phyloP scores from a whole-genome alignment of 2,113 vertebrate genomes.

The Cephalophus harveyi region DNA sequence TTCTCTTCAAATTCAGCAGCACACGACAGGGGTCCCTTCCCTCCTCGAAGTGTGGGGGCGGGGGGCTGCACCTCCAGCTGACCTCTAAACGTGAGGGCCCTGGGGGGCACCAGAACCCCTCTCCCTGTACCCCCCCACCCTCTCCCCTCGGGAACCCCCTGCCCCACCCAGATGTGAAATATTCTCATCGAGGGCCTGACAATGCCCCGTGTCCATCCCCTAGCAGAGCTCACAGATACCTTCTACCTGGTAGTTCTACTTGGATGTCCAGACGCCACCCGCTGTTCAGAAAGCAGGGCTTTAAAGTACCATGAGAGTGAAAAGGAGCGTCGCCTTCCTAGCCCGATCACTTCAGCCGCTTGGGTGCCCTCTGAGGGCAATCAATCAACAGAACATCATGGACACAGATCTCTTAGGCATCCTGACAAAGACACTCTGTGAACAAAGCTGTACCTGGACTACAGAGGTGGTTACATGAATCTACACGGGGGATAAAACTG shows the following conservation, averaged over 20 bases:
- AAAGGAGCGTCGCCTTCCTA: neutral
- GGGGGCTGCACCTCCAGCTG: neutral
- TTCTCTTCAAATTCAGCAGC: neutral
- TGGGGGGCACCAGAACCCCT: too few relatives aligned
- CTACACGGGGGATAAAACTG: neutral
- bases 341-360: neutral
- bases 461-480: neutral
- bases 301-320: neutral
- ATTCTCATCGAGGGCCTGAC: accelerated
- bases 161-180: neutral
- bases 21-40: neutral
- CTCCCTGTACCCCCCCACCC: neutral
- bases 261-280: neutral
- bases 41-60: neutral
- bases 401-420: neutral
- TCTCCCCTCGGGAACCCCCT: neutral
- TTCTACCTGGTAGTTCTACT: neutral
- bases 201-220: neutral
- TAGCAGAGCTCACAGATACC: neutral
- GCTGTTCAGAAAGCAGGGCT: neutral
- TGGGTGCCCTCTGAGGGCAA: neutral
- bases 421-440: neutral
- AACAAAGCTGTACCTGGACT: neutral
- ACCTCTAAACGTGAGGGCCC: neutral
- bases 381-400: neutral